phyloP scores from a whole-genome alignment of 2,888 invertebrate species.

The Pristionchus japonicus region DNA sequence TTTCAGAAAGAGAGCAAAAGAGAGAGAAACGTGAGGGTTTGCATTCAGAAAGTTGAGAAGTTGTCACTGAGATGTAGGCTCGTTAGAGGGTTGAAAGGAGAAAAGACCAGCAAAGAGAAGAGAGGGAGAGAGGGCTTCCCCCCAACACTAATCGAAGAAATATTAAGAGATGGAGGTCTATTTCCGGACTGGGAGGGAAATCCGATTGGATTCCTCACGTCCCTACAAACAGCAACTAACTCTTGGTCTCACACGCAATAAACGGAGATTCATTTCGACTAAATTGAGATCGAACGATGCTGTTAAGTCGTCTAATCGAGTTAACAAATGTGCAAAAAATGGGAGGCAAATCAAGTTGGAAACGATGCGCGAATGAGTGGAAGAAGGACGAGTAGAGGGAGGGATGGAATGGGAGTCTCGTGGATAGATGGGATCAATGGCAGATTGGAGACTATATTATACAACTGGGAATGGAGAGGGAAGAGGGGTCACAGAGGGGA shows the following conservation, averaged over 20 bases:
- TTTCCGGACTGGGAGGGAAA: neutral
- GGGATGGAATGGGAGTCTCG: neutral
- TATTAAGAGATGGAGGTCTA: neutral
- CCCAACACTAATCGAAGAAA: neutral
- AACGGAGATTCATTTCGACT: neutral
- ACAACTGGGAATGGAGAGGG: neutral
- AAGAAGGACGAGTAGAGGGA: neutral
- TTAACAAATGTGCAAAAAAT: neutral
- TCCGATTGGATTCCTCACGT: neutral
- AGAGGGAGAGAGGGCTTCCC: neutral
- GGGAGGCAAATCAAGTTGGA: neutral
- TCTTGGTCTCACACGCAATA: neutral
- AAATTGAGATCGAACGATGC: neutral
- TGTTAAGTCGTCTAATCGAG: neutral
- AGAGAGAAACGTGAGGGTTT: neutral
- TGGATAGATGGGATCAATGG: slow-evolving; percentile 2
- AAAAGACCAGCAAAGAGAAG: neutral
- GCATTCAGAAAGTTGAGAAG: neutral
- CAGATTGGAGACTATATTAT: neutral
- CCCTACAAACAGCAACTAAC: neutral
- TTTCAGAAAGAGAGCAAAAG: neutral
- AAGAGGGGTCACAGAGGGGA: neutral
- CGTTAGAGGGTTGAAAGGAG: slow-evolving; percentile 2
- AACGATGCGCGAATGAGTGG: neutral
- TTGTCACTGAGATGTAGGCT: neutral